phyloP scores from a whole-genome alignment of 2,113 vertebrate genomes.

The Caranx melampygus region DNA sequence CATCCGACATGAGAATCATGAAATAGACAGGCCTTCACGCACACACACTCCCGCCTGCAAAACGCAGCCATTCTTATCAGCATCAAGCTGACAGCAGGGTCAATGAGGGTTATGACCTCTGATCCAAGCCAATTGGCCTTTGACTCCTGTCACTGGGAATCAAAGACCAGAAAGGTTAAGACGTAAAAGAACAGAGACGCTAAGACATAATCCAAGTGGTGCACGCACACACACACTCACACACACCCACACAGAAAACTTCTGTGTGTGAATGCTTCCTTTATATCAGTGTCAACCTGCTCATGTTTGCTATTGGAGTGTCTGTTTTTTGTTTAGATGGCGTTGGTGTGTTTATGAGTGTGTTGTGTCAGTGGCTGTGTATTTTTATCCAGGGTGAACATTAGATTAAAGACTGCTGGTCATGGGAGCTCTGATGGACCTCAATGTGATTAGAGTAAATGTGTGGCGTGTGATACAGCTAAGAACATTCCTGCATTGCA shows the following conservation, averaged over 20 bases:
- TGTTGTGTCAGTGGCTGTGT: slow-evolving; percentile 37
- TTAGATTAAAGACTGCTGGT: slow-evolving; percentile 81
- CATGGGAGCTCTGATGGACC: slow-evolving; percentile 77
- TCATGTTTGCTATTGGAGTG: not conserved
- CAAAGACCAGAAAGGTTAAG: slow-evolving; percentile 63
- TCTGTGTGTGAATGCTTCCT: slow-evolving; percentile 47
- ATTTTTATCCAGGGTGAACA: slow-evolving; percentile 73
- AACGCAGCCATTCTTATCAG: slow-evolving; percentile 65
- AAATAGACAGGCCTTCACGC: not conserved
- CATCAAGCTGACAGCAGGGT: slow-evolving; percentile 72
- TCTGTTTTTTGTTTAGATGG: slow-evolving; percentile 28
- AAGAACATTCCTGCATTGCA: slow-evolving; percentile 75
- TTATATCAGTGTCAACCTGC: slow-evolving; percentile 44
- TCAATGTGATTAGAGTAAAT: slow-evolving; percentile 79
- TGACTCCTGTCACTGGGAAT: slow-evolving; percentile 76
- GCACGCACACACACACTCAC: slow-evolving; percentile 14
- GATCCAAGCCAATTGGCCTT: slow-evolving; percentile 74
- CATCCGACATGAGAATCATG: too few relatives aligned
- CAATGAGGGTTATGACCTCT: slow-evolving; percentile 70
- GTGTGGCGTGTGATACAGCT: slow-evolving; percentile 79
- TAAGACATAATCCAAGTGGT: slow-evolving; percentile 65
- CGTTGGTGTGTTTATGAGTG: slow-evolving; percentile 14
- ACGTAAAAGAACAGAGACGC: slow-evolving; percentile 61
- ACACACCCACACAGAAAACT: slow-evolving; percentile 8
- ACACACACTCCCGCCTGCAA: slow-evolving; percentile 14